These are phyloP conservation scores for Aurelia sp. DNA, from an alignment of 30 jellyfish, hydroid and myxozoan genomes.

Conservation along the genomic window DNA sequence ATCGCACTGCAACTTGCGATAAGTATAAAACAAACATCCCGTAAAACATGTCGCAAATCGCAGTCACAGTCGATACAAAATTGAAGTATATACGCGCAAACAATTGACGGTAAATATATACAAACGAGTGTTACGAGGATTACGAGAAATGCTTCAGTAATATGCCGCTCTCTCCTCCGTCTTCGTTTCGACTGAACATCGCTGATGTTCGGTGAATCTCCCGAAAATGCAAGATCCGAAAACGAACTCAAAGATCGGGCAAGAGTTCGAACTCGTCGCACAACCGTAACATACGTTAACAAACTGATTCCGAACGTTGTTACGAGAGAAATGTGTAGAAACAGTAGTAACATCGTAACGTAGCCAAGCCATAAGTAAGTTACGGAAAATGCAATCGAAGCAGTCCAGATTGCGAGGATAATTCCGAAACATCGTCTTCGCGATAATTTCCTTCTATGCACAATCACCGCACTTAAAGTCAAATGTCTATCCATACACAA, in stretches of 20 bases:
- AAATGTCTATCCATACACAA: slow-evolving; percentile 85
- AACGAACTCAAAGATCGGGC: slow-evolving; percentile 9
- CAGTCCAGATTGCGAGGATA: slow-evolving; percentile 62
- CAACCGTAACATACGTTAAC: slow-evolving; percentile 63
- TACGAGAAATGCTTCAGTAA: slow-evolving; percentile 67
- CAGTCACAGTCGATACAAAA: slow-evolving; percentile 87
- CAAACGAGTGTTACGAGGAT: slow-evolving; percentile 53
- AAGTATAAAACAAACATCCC: slow-evolving; percentile 81
- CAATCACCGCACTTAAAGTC: slow-evolving; percentile 69
- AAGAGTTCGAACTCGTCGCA: slow-evolving; percentile 16
- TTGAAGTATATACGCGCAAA: slow-evolving; percentile 71
- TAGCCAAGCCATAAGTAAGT: slow-evolving; percentile 77
- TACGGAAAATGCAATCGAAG: slow-evolving; percentile 68
- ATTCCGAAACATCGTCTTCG: slow-evolving; percentile 50
- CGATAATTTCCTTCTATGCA: slow-evolving; percentile 50
- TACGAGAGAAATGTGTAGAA: slow-evolving; percentile 74
- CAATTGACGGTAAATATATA: slow-evolving; percentile 77
- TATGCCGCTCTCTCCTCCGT: slow-evolving; percentile 33
- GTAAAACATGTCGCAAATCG: slow-evolving; percentile 71
- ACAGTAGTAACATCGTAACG: slow-evolving; percentile 56
- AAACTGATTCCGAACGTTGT: slow-evolving; percentile 63
- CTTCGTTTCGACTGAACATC: not conserved
- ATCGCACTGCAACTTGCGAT: slow-evolving; percentile 78
- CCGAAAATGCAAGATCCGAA: not conserved
- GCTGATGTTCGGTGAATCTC: not conserved